Evolutionary conservation across 2,113 vertebrate species (phyloP).

Genomic region (Leptocoma aspasia): DNA sequence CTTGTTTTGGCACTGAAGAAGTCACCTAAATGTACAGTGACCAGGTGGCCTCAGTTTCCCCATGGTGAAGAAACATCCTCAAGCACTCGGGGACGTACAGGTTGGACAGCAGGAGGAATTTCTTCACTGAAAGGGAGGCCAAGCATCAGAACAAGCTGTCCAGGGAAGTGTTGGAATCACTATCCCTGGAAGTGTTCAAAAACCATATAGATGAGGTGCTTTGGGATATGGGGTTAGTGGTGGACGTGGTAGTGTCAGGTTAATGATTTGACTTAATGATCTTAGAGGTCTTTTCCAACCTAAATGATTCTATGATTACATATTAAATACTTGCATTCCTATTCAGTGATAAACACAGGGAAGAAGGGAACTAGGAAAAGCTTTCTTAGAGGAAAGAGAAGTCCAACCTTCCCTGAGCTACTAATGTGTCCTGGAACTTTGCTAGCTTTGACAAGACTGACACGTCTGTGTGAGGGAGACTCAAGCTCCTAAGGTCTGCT

Average conservation of each 20-base stretch:
- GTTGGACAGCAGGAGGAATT: background rate
- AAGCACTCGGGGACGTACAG: background rate
- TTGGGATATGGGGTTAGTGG: background rate
- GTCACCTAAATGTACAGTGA: background rate
- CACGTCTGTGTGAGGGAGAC: background rate
- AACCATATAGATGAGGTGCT: background rate
- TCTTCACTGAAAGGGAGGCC: background rate
- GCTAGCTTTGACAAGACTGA: background rate
- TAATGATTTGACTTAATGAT: too few relatives aligned
- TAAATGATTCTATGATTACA: background rate
- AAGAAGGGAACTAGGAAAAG: background rate
- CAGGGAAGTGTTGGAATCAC: background rate
- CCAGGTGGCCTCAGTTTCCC: background rate
- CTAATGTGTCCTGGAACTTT: background rate
- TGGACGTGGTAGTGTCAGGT: background rate
- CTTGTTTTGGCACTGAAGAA: background rate
- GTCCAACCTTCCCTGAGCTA: background rate
- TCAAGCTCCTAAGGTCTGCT: background rate
- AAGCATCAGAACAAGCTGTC: background rate
- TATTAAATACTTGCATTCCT: background rate
- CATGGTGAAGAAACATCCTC: background rate
- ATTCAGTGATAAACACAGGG: background rate
- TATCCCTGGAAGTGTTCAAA: background rate
- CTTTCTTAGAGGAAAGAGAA: background rate
- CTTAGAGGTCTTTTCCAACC: background rate